These are phyloP conservation scores for Lasiurus cinereus DNA, from an alignment of 2,113 vertebrate genomes.

Conservation along the genomic window DNA sequence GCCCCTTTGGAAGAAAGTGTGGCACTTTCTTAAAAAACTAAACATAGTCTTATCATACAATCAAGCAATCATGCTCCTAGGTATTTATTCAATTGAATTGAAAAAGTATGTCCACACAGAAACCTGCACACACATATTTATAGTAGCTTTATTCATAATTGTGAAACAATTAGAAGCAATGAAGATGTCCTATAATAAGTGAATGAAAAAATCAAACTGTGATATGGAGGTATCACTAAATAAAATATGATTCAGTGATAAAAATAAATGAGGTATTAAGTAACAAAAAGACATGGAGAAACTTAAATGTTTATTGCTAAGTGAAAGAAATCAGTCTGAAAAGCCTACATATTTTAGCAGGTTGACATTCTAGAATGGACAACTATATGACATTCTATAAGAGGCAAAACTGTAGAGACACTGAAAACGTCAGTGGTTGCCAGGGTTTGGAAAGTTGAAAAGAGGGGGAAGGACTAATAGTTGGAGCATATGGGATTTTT, in stretches of 20 bases:
- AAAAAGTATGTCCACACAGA: not conserved
- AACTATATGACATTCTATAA: not conserved
- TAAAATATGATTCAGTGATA: not conserved
- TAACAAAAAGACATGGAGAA: not conserved
- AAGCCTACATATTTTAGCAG: not conserved
- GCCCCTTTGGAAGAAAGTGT: not conserved
- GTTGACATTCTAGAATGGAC: not conserved
- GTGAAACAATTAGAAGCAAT: not conserved
- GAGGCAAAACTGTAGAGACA: not conserved
- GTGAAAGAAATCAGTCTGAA: not conserved
- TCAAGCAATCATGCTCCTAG: not conserved
- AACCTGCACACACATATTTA: not conserved
- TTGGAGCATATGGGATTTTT: not conserved
- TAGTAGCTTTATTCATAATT: not conserved
- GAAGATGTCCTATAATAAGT: not conserved
- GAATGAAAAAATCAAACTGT: not conserved
- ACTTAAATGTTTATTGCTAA: not conserved
- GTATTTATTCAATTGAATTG: not conserved
- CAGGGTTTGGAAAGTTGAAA: not conserved
- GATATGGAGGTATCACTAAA: no score
- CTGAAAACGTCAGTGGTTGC: not conserved
- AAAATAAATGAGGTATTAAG: not conserved
- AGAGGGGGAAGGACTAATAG: not conserved
- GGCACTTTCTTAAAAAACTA: not conserved
- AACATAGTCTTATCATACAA: not conserved